Evolutionary conservation across 2,888 invertebrate species (phyloP).

Genomic region (Junonia oenone): DNA sequence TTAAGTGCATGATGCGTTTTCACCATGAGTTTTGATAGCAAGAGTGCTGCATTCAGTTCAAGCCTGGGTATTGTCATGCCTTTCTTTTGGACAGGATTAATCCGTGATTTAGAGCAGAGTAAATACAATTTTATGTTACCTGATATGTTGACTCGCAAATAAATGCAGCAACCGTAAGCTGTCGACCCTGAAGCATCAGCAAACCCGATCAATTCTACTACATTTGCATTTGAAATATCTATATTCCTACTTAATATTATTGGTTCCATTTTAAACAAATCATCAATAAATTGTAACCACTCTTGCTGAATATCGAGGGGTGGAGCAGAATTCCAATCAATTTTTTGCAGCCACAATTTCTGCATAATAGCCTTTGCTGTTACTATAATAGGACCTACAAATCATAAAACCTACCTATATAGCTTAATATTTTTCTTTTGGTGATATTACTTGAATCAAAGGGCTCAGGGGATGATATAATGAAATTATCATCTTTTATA

Average conservation of each 20-base stretch:
- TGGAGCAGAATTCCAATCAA: not conserved
- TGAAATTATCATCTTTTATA: too few species aligned
- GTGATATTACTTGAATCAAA: too few species aligned
- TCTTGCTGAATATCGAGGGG: not conserved
- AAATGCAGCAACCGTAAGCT: not conserved
- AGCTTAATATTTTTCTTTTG: conserved; percentile 24
- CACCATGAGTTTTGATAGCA: conserved; percentile 14
- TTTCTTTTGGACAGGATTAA: conserved; percentile 17
- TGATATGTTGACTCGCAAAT: not conserved
- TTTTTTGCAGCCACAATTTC: not conserved
- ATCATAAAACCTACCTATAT: conserved; percentile 26
- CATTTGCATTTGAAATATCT: not conserved
- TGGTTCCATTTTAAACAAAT: conserved; percentile 14
- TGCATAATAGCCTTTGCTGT: not conserved
- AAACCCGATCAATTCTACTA: conserved; percentile 16
- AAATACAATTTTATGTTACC: conserved; percentile 23
- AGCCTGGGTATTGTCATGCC: conserved; percentile 17
- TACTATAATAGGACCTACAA: conserved; percentile 14
- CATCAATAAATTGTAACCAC: conserved; percentile 19
- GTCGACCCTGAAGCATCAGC: not conserved
- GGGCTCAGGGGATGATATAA: too few species aligned
- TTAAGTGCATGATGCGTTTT: not conserved
- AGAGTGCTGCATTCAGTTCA: conserved; percentile 25
- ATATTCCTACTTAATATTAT: conserved; percentile 7
- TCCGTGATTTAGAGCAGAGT: conserved; percentile 28